These are phyloP conservation scores for Pandemis cinnamomeana DNA, from an alignment of 2,888 invertebrate genomes.

Conservation along the genomic window DNA sequence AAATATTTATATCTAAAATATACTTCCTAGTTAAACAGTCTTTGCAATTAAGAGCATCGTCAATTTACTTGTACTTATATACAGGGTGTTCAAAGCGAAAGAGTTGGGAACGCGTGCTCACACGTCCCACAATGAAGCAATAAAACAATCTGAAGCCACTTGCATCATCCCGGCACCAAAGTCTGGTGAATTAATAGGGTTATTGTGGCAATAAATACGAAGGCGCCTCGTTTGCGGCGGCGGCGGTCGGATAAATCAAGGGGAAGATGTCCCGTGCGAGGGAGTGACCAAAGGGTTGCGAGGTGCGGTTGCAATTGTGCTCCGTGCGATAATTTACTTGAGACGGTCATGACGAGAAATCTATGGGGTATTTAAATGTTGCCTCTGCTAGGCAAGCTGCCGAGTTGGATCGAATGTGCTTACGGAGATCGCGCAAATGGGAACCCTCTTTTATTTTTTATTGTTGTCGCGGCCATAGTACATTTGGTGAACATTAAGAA, in stretches of 20 bases:
- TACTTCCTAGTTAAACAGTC: too few species aligned
- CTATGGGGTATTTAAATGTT: not conserved
- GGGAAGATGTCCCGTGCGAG: slow-evolving; percentile 68
- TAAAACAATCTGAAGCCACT: slow-evolving; percentile 21
- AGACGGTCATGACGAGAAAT: not conserved
- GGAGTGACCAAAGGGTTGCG: slow-evolving; percentile 44
- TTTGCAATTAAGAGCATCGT: too few species aligned
- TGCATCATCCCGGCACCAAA: slow-evolving; percentile 58
- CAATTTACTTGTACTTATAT: too few species aligned
- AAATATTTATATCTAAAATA: too few species aligned
- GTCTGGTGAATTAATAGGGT: slow-evolving; percentile 81
- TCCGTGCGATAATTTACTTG: slow-evolving; percentile 16
- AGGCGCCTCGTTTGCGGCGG: slow-evolving; percentile 77
- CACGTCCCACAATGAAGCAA: slow-evolving; percentile 11
- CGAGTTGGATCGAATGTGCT: too few species aligned
- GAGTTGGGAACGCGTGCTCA: not conserved
- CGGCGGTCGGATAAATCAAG: slow-evolving; percentile 80
- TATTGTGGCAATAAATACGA: slow-evolving; percentile 83
- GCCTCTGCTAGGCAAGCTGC: too few species aligned
- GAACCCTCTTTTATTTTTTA: too few species aligned
- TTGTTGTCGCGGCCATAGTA: too few species aligned
- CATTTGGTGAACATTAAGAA: too few species aligned
- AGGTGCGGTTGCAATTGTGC: slow-evolving; percentile 30
- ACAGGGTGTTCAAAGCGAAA: not conserved
- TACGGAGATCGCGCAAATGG: too few species aligned